Base-by-base conservation (phyloP, 2,113 vertebrate species). In the Ursus arctos region DNA sequence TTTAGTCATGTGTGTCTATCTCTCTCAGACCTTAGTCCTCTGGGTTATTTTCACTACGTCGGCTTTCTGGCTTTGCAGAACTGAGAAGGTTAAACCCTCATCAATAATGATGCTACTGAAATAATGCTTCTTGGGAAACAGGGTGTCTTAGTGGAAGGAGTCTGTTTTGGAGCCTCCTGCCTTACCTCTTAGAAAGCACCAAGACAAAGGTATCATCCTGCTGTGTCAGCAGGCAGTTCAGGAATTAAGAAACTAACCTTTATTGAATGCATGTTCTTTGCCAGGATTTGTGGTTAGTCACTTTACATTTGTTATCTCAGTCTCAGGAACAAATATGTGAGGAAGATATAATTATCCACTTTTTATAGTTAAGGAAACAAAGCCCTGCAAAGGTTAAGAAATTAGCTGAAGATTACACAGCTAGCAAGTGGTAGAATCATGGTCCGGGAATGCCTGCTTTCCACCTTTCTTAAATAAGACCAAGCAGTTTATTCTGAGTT, bases 221-320 rank as follows among this genome's bases (percentile, higher is more conserved):
- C 57, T 79, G 22, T 67, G 40, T 69, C 40, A 80, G 65, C 18
- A 69, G 65, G 36, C 61, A 88, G 61, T 93, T 61, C 76, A 93
- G 93, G 36, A 89, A 77, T 88, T 84, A 36, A 84, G 55, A 84
- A 95, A 59, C n/a, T 59, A 81, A 83, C 67, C 81, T 82, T 95
- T 85, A 85, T 36, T 81, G 43, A 83, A 57, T 69, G 28, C 4
- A 49, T 33, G 4, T 82, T 90, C 49, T 85, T 88, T 86, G 49
- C 55, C 13, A 88, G 36, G 49, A 55, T 94, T 81, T 96, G n/a
- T 97, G 49, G n/a, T 87, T 95, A 90, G 84, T 96, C 36, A 90
- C 85, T 84, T 77, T 69, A 53, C 15, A 5, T 72, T 94, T 96
- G n/a, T 91, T 71, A 57, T 80, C 36, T 91, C 71, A 95, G 31